Evolutionary conservation across 2,113 vertebrate species (phyloP).

Genomic region (Bagarius yarrelli): DNA sequence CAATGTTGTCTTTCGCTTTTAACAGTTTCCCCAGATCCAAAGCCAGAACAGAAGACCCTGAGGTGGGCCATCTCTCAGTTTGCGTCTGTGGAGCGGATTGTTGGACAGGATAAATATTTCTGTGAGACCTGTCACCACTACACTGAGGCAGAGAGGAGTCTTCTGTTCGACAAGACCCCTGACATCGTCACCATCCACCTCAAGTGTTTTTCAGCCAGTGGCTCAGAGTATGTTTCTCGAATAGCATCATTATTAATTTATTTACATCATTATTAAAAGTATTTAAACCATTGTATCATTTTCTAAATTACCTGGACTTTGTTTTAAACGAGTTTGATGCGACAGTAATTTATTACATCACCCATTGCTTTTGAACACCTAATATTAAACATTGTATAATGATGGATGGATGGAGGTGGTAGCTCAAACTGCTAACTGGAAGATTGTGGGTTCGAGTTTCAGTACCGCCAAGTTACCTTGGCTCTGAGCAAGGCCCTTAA

Average conservation of each 20-base stretch:
- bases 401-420: too few species aligned
- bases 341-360: background rate
- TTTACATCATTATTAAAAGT: background rate
- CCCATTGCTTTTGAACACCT: too few species aligned
- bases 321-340: background rate
- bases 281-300: background rate
- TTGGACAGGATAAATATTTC: conserved; percentile 97
- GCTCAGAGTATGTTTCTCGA: conserved; percentile 76
- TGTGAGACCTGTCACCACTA: conserved; percentile 97
- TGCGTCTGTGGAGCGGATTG: conserved; percentile 95
- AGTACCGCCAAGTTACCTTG: too few species aligned
- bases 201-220: conserved; percentile 95
- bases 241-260: background rate
- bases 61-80: conserved; percentile 97
- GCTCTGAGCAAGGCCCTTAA: too few species aligned
- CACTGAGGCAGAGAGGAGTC: conserved; percentile 93
- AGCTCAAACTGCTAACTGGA: too few species aligned
- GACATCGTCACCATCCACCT: conserved; percentile 95
- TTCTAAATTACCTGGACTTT: background rate
- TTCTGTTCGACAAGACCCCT: conserved; percentile 95
- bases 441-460: too few species aligned
- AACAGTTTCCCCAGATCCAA: conserved; percentile 95
- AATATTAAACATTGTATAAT: background rate
- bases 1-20: conserved; percentile 39
- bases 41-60: conserved; percentile 88